Evolutionary conservation across 2,888 invertebrate genomes (phyloP), one percentile per base, ranked within the genome.

Genomic region (Strigamia transsilvanica): DNA sequence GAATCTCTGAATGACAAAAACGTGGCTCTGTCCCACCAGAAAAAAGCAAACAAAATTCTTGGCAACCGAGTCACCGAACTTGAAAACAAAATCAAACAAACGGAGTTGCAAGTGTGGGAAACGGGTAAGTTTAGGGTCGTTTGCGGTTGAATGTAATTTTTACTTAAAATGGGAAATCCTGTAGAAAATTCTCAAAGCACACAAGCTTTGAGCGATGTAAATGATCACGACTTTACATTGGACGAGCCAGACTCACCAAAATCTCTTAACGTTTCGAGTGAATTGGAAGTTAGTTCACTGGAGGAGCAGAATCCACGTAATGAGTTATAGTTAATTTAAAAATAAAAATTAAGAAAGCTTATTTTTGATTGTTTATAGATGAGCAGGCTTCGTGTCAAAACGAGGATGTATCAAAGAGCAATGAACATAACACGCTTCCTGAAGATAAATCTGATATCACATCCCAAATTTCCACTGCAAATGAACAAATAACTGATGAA

Each of bases 1-100:
- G 96, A 96, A 87, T 92, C 94, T 79, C 89, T 96, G 51, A 94
- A 94, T 88, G 96, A 96, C 87, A 96, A 96, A 88, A 93, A 93
- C 80, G 90, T 94, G 83, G 95, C 95, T 0, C 88, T 96, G 38
- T 92, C 92, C 84, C 96, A 96, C 89, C 95, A 95, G 86, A 92
- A 94, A 86, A 94, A 94, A 88, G 93, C 95, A 6, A 96, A 96
- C 88, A 93, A 93, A 89, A 94, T 95, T 85, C 89, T 96, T 82
- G 95, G 94, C 0, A 91, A 91, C 83, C 91, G 95, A 88, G 93
- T 96, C 85, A 91, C 93, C n/a, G 94, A 95, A 88, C 88, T 96
- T 79, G 95, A 95, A 86, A 92, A 92, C 86, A 91, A 93, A 79
- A 89, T 94, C 84, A 93, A 94, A 86, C 87, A 88, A 10, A 84